Evolutionary conservation across 53 echinoderm and acorn worm species (phyloP).

Genomic region (Zoroaster sp.): DNA sequence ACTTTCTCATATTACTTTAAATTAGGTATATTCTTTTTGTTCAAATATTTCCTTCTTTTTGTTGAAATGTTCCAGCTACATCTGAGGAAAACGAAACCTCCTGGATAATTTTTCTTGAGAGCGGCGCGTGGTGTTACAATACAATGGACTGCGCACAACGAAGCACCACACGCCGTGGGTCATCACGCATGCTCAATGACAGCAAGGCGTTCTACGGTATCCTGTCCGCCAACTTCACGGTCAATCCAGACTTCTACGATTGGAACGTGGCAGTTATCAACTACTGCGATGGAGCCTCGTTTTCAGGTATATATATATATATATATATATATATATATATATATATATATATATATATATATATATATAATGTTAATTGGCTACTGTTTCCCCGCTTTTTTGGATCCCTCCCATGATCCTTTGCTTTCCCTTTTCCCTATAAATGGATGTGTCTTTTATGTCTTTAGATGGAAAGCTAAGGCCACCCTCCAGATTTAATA

Average conservation of each 20-base stretch:
- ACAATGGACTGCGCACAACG: constrained; percentile 72
- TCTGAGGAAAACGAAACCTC: background rate
- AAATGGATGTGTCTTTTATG: too few species aligned
- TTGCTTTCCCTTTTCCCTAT: too few species aligned
- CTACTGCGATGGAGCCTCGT: constrained; percentile 88
- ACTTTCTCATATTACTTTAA: too few species aligned
- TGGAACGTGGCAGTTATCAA: constrained; percentile 81
- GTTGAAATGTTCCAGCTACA: background rate
- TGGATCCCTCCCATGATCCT: too few species aligned
- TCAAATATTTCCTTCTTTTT: background rate
- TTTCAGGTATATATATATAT: constrained; percentile 57
- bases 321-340: background rate
- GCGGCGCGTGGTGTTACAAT: constrained; percentile 85
- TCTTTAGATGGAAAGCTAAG: too few species aligned
- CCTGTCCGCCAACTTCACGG: constrained; percentile 52
- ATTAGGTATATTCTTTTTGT: background rate
- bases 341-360: background rate
- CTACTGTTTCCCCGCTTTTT: too few species aligned
- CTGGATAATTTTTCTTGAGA: constrained; percentile 75
- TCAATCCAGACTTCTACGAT: constrained; percentile 87
- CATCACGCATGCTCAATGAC: constrained; percentile 27
- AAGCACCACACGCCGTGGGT: constrained; percentile 64
- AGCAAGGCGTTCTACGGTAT: constrained; percentile 36
- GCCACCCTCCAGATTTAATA: too few species aligned
- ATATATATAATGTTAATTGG: too few species aligned